Conservation (phyloP, 1,140 invertebrate genomes). For the Radopholus similis region DNA sequence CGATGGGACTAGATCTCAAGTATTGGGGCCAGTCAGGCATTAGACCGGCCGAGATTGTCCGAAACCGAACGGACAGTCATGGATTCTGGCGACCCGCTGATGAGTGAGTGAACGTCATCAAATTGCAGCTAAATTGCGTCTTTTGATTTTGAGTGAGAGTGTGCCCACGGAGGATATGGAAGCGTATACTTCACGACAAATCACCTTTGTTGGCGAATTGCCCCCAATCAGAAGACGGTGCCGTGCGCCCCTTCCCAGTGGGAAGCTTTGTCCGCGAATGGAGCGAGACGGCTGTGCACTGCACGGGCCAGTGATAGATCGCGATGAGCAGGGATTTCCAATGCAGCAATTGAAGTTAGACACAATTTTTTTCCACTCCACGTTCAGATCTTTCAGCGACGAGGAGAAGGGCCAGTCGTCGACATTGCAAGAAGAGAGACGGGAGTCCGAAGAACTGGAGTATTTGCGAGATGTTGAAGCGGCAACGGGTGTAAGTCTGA, state of each 20-base stretch:
- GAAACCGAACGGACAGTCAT: slow-evolving; percentile 42
- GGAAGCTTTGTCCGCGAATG: slow-evolving; percentile 45
- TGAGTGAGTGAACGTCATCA: not conserved
- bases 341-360: slow-evolving; percentile 26
- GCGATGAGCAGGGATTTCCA: slow-evolving; percentile 49
- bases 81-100: slow-evolving; percentile 43
- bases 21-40: slow-evolving; percentile 48
- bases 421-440: slow-evolving; percentile 9
- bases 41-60: slow-evolving; percentile 37
- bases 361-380: not conserved
- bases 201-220: slow-evolving; percentile 43
- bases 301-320: slow-evolving; percentile 41
- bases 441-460: slow-evolving; percentile 35
- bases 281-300: slow-evolving; percentile 40
- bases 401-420: too few species aligned
- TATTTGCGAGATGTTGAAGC: slow-evolving; percentile 44
- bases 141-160: slow-evolving; percentile 3
- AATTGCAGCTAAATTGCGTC: not conserved
- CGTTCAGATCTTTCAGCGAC: slow-evolving; percentile 25
- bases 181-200: slow-evolving; percentile 32
- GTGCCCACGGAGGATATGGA: slow-evolving; percentile 26
- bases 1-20: slow-evolving; percentile 48
- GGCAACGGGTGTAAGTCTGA: slow-evolving; percentile 31
- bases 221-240: slow-evolving; percentile 28
- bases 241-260: slow-evolving; percentile 14